A percentile compares a stretch with the other conserved stretches of the same genome.
These are phyloP conservation scores for Drosophila glabriapex DNA, from an alignment of 2,888 invertebrate genomes.

Conservation along the genomic window DNA sequence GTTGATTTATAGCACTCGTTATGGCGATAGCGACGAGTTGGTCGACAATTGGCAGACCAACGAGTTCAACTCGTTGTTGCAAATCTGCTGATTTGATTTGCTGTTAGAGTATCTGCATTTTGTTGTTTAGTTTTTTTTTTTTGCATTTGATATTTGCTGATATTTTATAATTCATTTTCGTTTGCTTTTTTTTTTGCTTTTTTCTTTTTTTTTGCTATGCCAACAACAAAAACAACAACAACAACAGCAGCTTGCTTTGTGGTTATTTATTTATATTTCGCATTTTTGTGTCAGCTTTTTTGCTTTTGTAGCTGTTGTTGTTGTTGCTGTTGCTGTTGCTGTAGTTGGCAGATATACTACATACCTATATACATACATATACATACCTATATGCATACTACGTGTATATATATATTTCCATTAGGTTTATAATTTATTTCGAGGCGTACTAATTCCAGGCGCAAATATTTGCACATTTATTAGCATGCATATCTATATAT, in stretches of 20 bases:
- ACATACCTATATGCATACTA: neutral
- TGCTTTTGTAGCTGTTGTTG: slow-evolving; percentile 26
- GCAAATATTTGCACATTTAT: slow-evolving; percentile 70
- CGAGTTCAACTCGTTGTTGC: slow-evolving; percentile 17
- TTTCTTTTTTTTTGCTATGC: slow-evolving; percentile 43
- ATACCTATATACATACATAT: slow-evolving; percentile 9
- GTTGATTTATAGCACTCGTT: slow-evolving; percentile 1
- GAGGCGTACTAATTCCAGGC: slow-evolving; percentile 72
- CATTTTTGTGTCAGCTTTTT: slow-evolving; percentile 62
- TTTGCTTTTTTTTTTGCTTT: slow-evolving; percentile 45
- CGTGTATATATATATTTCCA: slow-evolving; percentile 33
- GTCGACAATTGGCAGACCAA: slow-evolving; percentile 9
- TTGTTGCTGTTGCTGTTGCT: slow-evolving; percentile 26
- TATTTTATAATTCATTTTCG: slow-evolving; percentile 74
- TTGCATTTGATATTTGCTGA: slow-evolving; percentile 57
- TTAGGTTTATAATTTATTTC: slow-evolving; percentile 58
- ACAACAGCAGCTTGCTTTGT: slow-evolving; percentile 29
- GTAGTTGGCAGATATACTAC: slow-evolving; percentile 38
- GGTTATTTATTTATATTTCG: slow-evolving; percentile 59
- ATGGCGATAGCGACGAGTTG: slow-evolving; percentile 9
- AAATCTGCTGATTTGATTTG: slow-evolving; percentile 7
- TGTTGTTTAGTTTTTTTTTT: slow-evolving; percentile 15
- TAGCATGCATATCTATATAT: slow-evolving; percentile 33
- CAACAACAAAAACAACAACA: slow-evolving; percentile 16
- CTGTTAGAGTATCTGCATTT: slow-evolving; percentile 16